Evolutionary conservation across 2,113 vertebrate genomes (phyloP), one percentile per base, ranked within the genome.

Genomic region (Malurus melanocephalus): DNA sequence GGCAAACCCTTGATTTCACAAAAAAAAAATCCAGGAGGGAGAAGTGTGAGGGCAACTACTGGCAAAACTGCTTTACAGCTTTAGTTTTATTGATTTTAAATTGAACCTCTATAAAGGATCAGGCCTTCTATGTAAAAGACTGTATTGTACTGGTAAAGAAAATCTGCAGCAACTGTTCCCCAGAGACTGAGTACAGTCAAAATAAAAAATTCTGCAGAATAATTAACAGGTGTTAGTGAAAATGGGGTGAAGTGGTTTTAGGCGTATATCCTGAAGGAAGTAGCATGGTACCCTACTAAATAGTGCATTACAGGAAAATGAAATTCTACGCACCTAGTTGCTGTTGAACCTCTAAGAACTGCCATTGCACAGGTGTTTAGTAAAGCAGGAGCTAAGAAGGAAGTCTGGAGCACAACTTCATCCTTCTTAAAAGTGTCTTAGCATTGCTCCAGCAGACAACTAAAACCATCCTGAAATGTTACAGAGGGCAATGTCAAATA

Each of bases 261-360:
- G 52, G 38, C 28, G 49, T 73, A 73, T 85, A 80, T 83, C 90
- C 80, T 93, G 74, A 82, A 90, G 69, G 71, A 90, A 90, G 67
- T 55, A 85, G 7, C 23, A 40, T 55, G 38, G 43, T 69, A 71
- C 61, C 48, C 72, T 26, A 60, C 45, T 73, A 80, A 91, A 85
- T 43, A 85, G 74, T 88, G 66, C 84, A 86, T 81, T 85, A 90
- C n/a, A 73, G 26, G 56, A 82, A 80, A 87, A 61, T 74, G 1
- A 87, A 93, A 87, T 87, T 74, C 77, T 88, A 61, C 66, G 51
- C 74, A 87, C 66, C 46, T 81, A 76, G 27, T 66, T 93, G 62
- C 67, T 93, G 56, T 93, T 69, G 59, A 88, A 87, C 55, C 51
- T 88, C 86, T 73, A 90, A 95, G 78, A 88, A 68, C 74, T 76